Conservation (phyloP, 2,113 vertebrate genomes). For the Mystacornis crossleyi region DNA sequence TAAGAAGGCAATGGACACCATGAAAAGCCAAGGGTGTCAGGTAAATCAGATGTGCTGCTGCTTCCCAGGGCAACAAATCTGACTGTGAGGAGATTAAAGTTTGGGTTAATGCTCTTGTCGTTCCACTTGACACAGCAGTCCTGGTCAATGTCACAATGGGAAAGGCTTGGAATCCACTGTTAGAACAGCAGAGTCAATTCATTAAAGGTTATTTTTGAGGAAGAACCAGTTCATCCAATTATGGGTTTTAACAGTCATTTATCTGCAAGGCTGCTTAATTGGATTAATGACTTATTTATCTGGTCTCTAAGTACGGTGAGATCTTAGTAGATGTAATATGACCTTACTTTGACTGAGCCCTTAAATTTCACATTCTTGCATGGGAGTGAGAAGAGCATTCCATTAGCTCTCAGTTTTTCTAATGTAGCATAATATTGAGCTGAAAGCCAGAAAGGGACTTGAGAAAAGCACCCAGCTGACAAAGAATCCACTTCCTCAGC, state of each 20-base stretch:
- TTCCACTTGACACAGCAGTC: conserved; percentile 60
- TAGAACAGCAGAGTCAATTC: conserved; percentile 48
- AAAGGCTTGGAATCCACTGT: not conserved
- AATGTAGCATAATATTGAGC: not conserved
- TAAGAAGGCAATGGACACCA: conserved; percentile 83
- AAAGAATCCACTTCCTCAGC: not conserved
- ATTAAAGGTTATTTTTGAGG: conserved; percentile 70
- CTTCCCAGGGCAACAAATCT: conserved; percentile 35
- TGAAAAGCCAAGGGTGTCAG: conserved; percentile 89
- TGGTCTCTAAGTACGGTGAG: conserved; percentile 38
- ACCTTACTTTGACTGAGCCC: conserved; percentile 35
- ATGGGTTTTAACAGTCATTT: conserved; percentile 62
- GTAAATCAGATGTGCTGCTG: conserved; percentile 68
- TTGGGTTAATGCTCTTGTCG: conserved; percentile 51
- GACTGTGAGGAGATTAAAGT: conserved; percentile 44
- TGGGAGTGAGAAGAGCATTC: not conserved
- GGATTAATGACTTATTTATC: conserved; percentile 64
- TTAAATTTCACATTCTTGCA: not conserved
- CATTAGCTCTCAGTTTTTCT: not conserved
- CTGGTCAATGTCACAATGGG: conserved; percentile 39
- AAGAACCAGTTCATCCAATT: conserved; percentile 69
- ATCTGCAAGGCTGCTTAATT: conserved; percentile 60
- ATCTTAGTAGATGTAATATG: conserved; percentile 22
- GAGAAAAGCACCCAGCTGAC: not conserved
- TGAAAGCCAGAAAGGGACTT: not conserved